These are phyloP conservation scores for Drosophila ogumai DNA, from an alignment of 1,140 invertebrate species.

Conservation along the genomic window DNA sequence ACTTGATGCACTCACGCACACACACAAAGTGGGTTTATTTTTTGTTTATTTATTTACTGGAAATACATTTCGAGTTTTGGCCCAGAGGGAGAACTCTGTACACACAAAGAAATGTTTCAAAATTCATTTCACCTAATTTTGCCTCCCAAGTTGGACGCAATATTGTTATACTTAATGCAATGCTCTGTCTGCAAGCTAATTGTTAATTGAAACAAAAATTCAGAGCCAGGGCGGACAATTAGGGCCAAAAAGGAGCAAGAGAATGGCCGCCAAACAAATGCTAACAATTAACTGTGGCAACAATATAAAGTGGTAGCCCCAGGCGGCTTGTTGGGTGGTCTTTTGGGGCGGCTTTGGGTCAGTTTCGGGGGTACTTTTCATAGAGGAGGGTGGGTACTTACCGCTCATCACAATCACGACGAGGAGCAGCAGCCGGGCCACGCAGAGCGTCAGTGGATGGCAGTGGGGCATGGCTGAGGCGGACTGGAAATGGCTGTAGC, in stretches of 20 bases:
- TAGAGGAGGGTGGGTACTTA: conserved; percentile 51
- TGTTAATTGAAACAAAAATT: conserved; percentile 78
- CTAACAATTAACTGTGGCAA: conserved; percentile 76
- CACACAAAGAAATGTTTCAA: neutral
- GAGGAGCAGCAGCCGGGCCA: conserved; percentile 66
- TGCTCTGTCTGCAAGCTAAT: conserved; percentile 68
- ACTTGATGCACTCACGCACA: neutral
- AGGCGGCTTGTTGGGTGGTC: conserved; percentile 2
- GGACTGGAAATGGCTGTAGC: conserved; percentile 32
- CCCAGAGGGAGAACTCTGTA: neutral
- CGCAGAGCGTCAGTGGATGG: conserved; percentile 59
- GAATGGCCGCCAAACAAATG: conserved; percentile 70
- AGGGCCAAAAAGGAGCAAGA: conserved; percentile 21
- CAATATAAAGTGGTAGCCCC: conserved; percentile 58
- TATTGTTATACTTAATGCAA: conserved; percentile 64
- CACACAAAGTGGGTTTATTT: conserved; percentile 6
- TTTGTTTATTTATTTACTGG: conserved; percentile 26
- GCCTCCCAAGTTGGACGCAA: conserved; percentile 8
- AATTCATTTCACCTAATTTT: neutral
- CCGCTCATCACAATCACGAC: conserved; percentile 76
- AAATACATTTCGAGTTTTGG: conserved; percentile 7
- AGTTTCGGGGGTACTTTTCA: neutral
- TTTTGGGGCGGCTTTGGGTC: conserved; percentile 1
- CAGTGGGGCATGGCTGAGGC: conserved; percentile 54
- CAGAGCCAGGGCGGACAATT: conserved; percentile 39